These are phyloP conservation scores for Telmatherina bonti DNA, from an alignment of 2,797 vertebrate genomes.

Conservation along the genomic window DNA sequence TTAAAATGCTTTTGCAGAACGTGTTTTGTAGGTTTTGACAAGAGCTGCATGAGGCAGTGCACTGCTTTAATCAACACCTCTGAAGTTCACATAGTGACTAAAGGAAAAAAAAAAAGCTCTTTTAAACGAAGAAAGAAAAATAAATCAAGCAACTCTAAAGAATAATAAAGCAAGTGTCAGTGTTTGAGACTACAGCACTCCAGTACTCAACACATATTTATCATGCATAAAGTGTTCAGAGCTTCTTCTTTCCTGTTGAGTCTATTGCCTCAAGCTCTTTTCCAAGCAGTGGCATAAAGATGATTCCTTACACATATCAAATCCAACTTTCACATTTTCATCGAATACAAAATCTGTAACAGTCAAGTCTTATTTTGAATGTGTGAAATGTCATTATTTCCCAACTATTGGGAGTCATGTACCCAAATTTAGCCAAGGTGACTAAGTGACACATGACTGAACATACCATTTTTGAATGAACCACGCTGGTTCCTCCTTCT, in stretches of 20 bases:
- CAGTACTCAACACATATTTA: conserved; percentile 16
- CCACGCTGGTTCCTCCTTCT: conserved; percentile 88
- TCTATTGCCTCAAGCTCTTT: conserved; percentile 21
- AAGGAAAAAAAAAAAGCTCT: neutral
- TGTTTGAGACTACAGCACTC: neutral
- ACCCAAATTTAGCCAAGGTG: conserved; percentile 39
- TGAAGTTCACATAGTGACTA: neutral
- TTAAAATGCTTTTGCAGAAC: neutral
- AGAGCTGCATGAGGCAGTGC: neutral
- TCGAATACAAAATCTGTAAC: neutral
- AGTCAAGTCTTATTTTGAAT: neutral
- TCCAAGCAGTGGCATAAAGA: neutral
- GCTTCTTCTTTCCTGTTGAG: conserved; percentile 36
- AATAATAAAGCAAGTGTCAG: neutral
- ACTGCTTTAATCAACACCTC: neutral
- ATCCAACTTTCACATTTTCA: neutral
- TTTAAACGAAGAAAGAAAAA: too few species aligned
- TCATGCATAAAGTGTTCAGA: conserved; percentile 12
- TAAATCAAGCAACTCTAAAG: neutral
- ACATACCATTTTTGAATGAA: conserved; percentile 97
- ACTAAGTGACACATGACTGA: conserved; percentile 47
- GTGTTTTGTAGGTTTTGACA: neutral
- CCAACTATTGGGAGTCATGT: conserved; percentile 23
- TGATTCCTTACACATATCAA: neutral
- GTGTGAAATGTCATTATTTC: conserved; percentile 21